Evolutionary conservation across 2,888 invertebrate species (phyloP).

Genomic region (Apamea crenata): DNA sequence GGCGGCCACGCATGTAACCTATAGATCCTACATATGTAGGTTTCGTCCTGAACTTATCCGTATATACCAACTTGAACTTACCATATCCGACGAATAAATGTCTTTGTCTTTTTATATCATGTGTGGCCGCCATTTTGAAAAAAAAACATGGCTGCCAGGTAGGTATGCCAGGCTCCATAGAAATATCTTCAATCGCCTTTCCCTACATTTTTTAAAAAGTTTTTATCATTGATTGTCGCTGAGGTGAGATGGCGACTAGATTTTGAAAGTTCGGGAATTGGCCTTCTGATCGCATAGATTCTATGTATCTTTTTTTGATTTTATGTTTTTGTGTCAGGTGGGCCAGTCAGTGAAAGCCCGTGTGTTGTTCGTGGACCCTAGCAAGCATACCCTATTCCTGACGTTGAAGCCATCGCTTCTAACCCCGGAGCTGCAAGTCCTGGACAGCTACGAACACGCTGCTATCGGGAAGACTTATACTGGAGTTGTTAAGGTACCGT

Average conservation of each 20-base stretch:
- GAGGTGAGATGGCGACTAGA: too few species aligned
- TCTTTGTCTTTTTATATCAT: too few species aligned
- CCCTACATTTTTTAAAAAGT: not conserved
- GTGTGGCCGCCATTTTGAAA: too few species aligned
- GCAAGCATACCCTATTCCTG: conserved; percentile 88
- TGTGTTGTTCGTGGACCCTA: conserved; percentile 88
- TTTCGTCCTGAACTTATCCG: too few species aligned
- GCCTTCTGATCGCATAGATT: not conserved
- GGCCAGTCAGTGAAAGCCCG: conserved; percentile 91
- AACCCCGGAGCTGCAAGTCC: conserved; percentile 86
- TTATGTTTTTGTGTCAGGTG: conserved; percentile 70
- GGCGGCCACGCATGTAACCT: too few species aligned
- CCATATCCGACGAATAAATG: too few species aligned
- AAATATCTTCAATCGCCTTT: too few species aligned
- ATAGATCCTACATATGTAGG: too few species aligned
- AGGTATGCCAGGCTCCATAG: too few species aligned
- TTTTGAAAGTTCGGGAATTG: not conserved
- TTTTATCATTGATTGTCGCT: not conserved
- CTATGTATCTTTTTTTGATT: not conserved
- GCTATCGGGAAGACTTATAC: conserved; percentile 88
- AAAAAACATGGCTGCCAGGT: too few species aligned
- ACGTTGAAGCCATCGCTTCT: conserved; percentile 93
- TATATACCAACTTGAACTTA: too few species aligned
- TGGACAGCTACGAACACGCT: conserved; percentile 88
- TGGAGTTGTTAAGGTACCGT: conserved; percentile 88